Conservation (phyloP, 2,888 invertebrate genomes). For the Pecten maximus region DNA sequence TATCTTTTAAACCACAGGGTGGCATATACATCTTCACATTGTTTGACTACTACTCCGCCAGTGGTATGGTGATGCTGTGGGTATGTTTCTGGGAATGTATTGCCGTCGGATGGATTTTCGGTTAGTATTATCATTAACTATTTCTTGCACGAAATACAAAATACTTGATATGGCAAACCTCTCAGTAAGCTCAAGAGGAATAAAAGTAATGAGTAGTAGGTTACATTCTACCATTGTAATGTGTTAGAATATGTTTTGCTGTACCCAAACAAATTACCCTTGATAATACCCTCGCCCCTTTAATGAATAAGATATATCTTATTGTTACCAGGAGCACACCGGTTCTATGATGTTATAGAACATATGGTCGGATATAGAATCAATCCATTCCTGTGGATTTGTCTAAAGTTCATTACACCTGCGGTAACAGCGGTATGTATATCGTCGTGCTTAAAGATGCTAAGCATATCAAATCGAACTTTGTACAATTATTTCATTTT, state of each 20-base stretch:
- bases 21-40: slow-evolving; percentile 53
- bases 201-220: too few species aligned
- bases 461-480: too few species aligned
- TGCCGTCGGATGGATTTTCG: slow-evolving; percentile 52
- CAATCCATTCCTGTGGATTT: slow-evolving; percentile 68
- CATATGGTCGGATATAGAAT: slow-evolving; percentile 77
- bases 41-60: slow-evolving; percentile 95
- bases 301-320: too few species aligned
- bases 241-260: too few species aligned
- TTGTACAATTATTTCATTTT: too few species aligned
- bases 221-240: too few species aligned
- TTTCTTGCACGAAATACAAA: too few species aligned
- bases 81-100: slow-evolving; percentile 87
- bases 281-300: too few species aligned
- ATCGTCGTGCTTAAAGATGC: too few species aligned
- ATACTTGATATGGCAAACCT: too few species aligned
- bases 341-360: slow-evolving; percentile 75
- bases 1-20: slow-evolving; percentile 42
- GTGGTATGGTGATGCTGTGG: slow-evolving; percentile 96
- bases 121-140: slow-evolving; percentile 42
- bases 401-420: slow-evolving; percentile 78
- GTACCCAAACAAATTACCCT: too few species aligned
- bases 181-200: too few species aligned
- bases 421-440: slow-evolving; percentile 68
- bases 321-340: slow-evolving; percentile 77